Conservation (phyloP, 2,888 invertebrate species). For the Cosmia trapezina region DNA sequence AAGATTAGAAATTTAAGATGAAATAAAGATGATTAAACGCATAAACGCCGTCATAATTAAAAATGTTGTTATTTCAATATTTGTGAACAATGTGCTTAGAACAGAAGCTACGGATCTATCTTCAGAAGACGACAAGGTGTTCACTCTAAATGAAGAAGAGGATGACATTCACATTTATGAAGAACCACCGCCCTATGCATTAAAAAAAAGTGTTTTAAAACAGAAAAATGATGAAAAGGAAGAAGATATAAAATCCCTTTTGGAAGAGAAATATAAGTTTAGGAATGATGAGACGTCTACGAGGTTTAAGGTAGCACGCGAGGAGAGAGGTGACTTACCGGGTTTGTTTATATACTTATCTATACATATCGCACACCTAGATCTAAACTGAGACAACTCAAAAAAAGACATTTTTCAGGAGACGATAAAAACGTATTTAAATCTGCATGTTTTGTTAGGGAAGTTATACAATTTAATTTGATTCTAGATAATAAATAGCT, state of each 20-base stretch:
- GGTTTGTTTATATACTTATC: slow-evolving; percentile 64
- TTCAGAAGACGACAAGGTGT: slow-evolving; percentile 33
- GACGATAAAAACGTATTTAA: too few relatives aligned
- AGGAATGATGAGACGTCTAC: slow-evolving; percentile 81
- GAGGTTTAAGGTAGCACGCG: slow-evolving; percentile 76
- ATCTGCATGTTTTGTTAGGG: too few relatives aligned
- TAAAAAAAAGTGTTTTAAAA: slow-evolving; percentile 32
- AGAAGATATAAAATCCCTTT: slow-evolving; percentile 74
- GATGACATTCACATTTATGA: slow-evolving; percentile 5
- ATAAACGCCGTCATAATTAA: slow-evolving; percentile 47
- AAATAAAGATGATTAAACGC: slow-evolving; percentile 65
- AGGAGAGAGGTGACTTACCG: slow-evolving; percentile 68
- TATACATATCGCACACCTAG: too few relatives aligned
- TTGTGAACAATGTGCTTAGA: slow-evolving; percentile 39
- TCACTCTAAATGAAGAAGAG: slow-evolving; percentile 10
- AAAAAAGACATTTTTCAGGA: too few relatives aligned
- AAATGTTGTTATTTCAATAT: slow-evolving; percentile 51
- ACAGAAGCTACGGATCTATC: slow-evolving; percentile 27
- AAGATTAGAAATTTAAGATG: slow-evolving; percentile 61
- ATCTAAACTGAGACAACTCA: too few relatives aligned
- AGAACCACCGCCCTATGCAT: slow-evolving; percentile 9
- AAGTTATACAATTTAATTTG: too few relatives aligned
- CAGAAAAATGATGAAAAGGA: slow-evolving; percentile 54
- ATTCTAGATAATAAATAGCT: too few relatives aligned
- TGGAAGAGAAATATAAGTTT: slow-evolving; percentile 85